Evolutionary conservation across 1,140 invertebrate genomes (phyloP), one percentile per base, ranked within the genome.

Genomic region (Trachymyrmex septentrionalis): DNA sequence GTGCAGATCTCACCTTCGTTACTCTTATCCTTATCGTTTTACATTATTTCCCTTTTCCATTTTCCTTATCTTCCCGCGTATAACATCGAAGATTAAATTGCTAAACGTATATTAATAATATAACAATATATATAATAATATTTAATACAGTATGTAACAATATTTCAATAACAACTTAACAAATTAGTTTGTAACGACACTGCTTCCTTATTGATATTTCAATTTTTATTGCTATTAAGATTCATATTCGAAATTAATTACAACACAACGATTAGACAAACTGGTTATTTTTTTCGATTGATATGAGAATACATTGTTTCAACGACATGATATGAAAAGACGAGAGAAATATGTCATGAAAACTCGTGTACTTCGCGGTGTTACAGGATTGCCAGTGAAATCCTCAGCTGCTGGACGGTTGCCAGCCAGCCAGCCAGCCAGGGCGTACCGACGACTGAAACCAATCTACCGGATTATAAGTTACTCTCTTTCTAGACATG

Each of bases 391-490:
- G 59, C 73, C 66, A 63, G 59, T 44, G 64, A 55, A 59, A 77
- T 48, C 50, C 50, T 66, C 48, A 59, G 80, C 19, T 72, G 63
- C 53, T 91, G 89, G 89, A 85, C 61, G 63, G 24, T 38, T 86
- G 89, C 89, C 89, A 91, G 61, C 14, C 44, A 50, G 57, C 89
- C 89, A 88, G 64, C 12, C n/a, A 63, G 72, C 34, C 34, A 27
- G n/a, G 34, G 59, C 50, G 48, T 16, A 69, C 27, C 88, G 61
- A 61, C 69, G 80, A 76, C 38, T 81, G 89, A 90, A 88, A 90
- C 86, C 89, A 90, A 90, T 91, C 89, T 84, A 86, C 55, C 48
- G 53, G 81, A 82, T 90, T 91, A 69, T 84, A 78, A 90, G 88
- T 87, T 80, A 86, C 64, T 85, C 78, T 72, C 63, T 57, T 69